Percentiles rank a stretch among this genome's conserved stretches.
Conservation (phyloP, 2,888 invertebrate species). For the Frankliniella fusca region DNA sequence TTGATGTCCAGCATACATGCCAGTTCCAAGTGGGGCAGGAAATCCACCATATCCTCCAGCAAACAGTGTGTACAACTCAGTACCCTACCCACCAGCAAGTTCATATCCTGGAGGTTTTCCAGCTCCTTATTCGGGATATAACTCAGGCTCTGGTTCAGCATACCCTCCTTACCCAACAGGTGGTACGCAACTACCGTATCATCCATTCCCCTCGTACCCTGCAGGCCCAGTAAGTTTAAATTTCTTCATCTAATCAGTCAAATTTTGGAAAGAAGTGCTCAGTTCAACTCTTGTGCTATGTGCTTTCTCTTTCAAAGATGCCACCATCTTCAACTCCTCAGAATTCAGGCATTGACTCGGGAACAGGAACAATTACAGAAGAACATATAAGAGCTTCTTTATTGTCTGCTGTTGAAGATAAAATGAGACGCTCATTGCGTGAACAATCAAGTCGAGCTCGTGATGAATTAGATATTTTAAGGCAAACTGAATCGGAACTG, state of each 20-base stretch:
- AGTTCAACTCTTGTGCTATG: neutral
- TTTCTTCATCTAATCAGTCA: constrained; percentile 24
- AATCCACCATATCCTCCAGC: constrained; percentile 28
- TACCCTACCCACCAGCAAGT: constrained; percentile 44
- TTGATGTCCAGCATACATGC: constrained; percentile 47
- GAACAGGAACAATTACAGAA: constrained; percentile 82
- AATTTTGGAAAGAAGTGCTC: constrained; percentile 30
- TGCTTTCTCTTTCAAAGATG: constrained; percentile 43
- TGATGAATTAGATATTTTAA: constrained; percentile 85
- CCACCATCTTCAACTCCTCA: neutral
- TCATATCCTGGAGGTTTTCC: constrained; percentile 42
- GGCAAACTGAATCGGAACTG: constrained; percentile 81
- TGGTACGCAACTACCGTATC: constrained; percentile 29
- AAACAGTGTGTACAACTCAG: constrained; percentile 23
- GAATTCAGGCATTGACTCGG: constrained; percentile 41
- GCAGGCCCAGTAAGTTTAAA: constrained; percentile 28
- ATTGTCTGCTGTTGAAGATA: constrained; percentile 92
- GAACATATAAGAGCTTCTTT: constrained; percentile 93
- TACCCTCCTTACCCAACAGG: constrained; percentile 56
- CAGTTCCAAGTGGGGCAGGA: constrained; percentile 43
- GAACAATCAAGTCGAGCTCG: constrained; percentile 88
- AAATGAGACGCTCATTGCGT: constrained; percentile 76
- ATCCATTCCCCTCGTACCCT: constrained; percentile 30
- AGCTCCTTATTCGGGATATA: constrained; percentile 36
- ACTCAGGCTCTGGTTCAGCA: constrained; percentile 39